A percentile compares a stretch with the other conserved stretches of the same genome.
phyloP scores from a whole-genome alignment of 2,888 invertebrate genomes.

The Phengaris alcon region DNA sequence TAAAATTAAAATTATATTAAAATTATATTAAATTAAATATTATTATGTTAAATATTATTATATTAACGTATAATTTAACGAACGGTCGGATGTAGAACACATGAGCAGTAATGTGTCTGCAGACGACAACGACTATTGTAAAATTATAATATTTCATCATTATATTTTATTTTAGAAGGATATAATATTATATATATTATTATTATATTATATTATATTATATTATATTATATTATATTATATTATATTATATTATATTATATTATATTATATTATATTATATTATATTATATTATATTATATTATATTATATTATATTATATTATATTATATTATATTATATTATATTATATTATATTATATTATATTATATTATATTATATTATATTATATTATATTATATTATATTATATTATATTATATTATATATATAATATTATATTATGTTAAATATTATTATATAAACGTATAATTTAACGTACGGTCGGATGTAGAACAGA shows the following conservation, averaged over 20 bases:
- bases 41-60: too few species aligned
- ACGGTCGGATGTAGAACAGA: neutral
- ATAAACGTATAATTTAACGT: neutral
- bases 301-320: neutral
- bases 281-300: neutral
- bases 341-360: neutral
- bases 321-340: too few species aligned
- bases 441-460: too few species aligned
- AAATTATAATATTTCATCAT: neutral
- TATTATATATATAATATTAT: too few species aligned
- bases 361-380: neutral
- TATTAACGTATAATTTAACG: neutral
- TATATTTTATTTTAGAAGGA: too few species aligned
- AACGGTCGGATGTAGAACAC: neutral
- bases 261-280: neutral
- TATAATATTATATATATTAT: neutral
- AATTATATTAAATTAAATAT: too few species aligned
- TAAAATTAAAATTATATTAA: too few species aligned
- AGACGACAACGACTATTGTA: slow-evolving; percentile 6
- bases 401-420: neutral
- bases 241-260: neutral
- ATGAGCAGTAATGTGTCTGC: slow-evolving; percentile 10
- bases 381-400: neutral
- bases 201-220: neutral
- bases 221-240: too few species aligned